A percentile compares a stretch with the other conserved stretches of the same genome.
Conservation (phyloP, 2,113 vertebrate genomes). For the Chrysochloris asiatica region DNA sequence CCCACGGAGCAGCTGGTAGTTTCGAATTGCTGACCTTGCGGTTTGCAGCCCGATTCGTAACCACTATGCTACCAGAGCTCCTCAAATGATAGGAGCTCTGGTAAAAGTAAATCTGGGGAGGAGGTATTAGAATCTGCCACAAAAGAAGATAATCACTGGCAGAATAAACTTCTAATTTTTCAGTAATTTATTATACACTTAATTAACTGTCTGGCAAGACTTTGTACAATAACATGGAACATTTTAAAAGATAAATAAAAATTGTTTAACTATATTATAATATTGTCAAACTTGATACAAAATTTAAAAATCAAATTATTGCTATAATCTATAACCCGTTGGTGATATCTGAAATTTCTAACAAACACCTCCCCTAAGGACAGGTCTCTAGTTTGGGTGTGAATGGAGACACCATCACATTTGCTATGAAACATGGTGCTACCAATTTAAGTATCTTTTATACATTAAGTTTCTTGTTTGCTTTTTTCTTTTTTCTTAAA, state of each 20-base stretch:
- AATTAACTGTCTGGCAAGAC: background rate
- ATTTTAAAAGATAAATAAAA: background rate
- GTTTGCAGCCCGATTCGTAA: too few species aligned
- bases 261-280: background rate
- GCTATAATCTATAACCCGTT: background rate
- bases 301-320: background rate
- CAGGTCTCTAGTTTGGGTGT: background rate
- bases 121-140: background rate
- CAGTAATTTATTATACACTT: background rate
- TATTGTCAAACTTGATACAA: constrained; percentile 20
- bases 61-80: too few species aligned
- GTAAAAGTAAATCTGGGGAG: too few species aligned
- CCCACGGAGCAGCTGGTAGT: too few species aligned
- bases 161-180: background rate
- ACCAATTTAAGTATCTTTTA: background rate
- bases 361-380: background rate
- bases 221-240: constrained; percentile 7
- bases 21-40: too few species aligned
- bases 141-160: background rate
- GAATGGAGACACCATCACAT: background rate
- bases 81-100: too few species aligned
- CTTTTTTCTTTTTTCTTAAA: background rate
- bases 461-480: background rate
- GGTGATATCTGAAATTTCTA: background rate
- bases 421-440: background rate